Base-by-base conservation (phyloP, 2,888 invertebrate species). In the Eupithecia centaureata region DNA sequence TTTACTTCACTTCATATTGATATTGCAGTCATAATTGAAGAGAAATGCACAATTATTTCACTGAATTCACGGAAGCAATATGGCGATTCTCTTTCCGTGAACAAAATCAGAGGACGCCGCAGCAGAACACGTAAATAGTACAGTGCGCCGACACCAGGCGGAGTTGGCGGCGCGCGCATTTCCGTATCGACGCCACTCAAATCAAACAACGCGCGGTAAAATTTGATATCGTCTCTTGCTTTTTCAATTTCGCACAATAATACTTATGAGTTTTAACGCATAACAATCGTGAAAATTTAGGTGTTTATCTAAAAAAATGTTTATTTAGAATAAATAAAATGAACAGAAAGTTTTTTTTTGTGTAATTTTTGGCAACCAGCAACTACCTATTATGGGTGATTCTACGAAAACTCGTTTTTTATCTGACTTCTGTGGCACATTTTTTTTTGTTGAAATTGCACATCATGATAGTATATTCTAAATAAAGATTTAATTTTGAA, bases 31-130 rank as follows among this genome's bases (percentile, higher is more conserved):
- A 93, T 92, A 89, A 91, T 91, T 87, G 77, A 73, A 85, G 91
- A 92, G 93, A 91, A 93, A 92, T 88, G 85, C 81, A 87, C 88
- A 86, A 89, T 86, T 92, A 91, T 87, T 91, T 89, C 88, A 88
- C 89, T 79, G 83, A 90, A 89, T 90, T 92, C 89, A 92, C 90
- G 90, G 92, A 93, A 92, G 93, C 93, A 92, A 93, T 93, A 93
- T 93, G 93, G 93, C 93, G 93, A 91, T 91, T 87, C 87, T 88
- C 91, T 92, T 91, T 92, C 92, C 87, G 91, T 92, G 92, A 91
- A 92, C 86, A 92, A 91, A 91, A 87, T 92, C 91, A 84, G 93
- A 92, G 92, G 92, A 93, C 93, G 92, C 92, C 92, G 92, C 66
- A 91, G 92, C 66, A 91, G 89, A 92, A 92, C 92, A 89, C 83